These are phyloP conservation scores for Antechinus flavipes DNA, from an alignment of 2,113 vertebrate genomes.

Conservation along the genomic window DNA sequence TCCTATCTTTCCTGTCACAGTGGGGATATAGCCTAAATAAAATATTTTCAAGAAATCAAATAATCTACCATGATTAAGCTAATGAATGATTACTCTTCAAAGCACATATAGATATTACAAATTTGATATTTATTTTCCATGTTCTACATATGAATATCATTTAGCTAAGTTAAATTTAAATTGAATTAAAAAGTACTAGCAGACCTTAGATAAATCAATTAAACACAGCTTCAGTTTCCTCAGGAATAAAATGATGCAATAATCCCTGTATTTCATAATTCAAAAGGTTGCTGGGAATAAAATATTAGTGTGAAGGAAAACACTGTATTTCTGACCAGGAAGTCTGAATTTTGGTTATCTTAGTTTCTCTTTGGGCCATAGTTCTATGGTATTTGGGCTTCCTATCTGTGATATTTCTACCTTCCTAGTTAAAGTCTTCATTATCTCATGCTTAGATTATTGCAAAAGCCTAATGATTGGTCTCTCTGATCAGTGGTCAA, in stretches of 20 bases:
- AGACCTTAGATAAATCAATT: not conserved
- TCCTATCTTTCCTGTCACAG: not conserved
- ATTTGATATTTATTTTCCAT: not conserved
- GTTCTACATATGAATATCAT: not conserved
- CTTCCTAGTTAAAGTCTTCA: not conserved
- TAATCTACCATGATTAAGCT: not conserved
- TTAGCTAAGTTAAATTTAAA: not conserved
- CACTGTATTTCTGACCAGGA: not conserved
- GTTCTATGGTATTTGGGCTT: not conserved
- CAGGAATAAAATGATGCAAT: not conserved
- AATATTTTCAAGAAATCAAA: not conserved
- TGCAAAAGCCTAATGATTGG: not conserved
- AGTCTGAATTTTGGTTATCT: not conserved
- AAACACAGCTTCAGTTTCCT: not conserved
- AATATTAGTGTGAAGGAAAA: not conserved
- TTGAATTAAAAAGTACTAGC: not conserved
- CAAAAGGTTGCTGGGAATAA: not conserved
- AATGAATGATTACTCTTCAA: not conserved
- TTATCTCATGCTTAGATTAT: not conserved
- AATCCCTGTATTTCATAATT: not conserved
- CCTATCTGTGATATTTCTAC: not conserved
- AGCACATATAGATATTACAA: not conserved
- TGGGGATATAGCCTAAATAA: not conserved
- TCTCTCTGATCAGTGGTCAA: not conserved
- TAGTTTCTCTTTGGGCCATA: not conserved